Percentiles rank a stretch among this genome's conserved stretches.
phyloP scores from a whole-genome alignment of 2,113 vertebrate genomes.

The Pachypanchax playfairii region DNA sequence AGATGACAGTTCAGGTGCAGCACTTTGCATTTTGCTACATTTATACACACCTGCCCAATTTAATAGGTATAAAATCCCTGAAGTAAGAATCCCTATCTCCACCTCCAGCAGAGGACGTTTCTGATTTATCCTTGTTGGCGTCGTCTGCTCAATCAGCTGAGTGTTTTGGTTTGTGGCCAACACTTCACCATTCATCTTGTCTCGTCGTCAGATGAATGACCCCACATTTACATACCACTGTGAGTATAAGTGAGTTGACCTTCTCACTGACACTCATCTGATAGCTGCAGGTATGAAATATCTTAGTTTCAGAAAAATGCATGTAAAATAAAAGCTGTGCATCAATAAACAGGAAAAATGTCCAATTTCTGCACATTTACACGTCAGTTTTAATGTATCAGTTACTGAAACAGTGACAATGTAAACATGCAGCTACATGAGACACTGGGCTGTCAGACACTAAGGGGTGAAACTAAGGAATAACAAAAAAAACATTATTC shows the following conservation, averaged over 20 bases:
- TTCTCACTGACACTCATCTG: neutral
- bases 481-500: constrained; percentile 22
- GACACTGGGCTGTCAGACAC: constrained; percentile 34
- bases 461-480: constrained; percentile 28
- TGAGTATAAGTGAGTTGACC: neutral
- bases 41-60: constrained; percentile 20
- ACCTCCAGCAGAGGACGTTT: neutral
- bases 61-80: neutral
- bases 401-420: constrained; percentile 23
- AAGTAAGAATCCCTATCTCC: neutral
- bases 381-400: constrained; percentile 39
- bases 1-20: constrained; percentile 11
- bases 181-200: constrained; percentile 18
- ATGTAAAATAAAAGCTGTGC: constrained; percentile 3
- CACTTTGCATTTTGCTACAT: constrained; percentile 12
- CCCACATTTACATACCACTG: constrained; percentile 11
- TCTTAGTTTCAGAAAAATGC: neutral
- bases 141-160: constrained; percentile 56
- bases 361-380: constrained; percentile 6
- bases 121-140: neutral
- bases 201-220: constrained; percentile 4
- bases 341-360: neutral
- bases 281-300: neutral
- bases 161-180: constrained; percentile 51
- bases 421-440: constrained; percentile 39